Evolutionary conservation across 2,113 vertebrate genomes (phyloP), one percentile per base, ranked within the genome.

Genomic region (Sciurus niger): DNA sequence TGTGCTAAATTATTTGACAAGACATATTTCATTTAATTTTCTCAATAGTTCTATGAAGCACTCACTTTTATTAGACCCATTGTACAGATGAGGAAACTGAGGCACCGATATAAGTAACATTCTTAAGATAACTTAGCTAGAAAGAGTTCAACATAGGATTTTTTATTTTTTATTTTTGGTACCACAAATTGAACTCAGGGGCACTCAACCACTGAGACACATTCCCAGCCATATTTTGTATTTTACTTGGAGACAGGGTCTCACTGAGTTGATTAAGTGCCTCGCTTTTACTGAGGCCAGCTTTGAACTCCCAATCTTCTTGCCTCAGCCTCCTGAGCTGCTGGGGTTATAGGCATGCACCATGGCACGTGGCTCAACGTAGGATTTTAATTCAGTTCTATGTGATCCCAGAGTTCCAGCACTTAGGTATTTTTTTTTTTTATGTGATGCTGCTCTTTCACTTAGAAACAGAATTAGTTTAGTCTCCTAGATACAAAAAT

Each of bases 1-100:
- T 51, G 34, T 90, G 28, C 24, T 78, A 55, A 90, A 88, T 82
- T 87, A 76, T 79, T 84, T 87, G 53, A 46, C 11, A 79, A 78
- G 78, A 86, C 6, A 37, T 6, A 92, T 84, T n/a, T 72, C 5
- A 78, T 76, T n/a, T 55, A 17, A 82, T 89, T 77, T 22, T 43
- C 17, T 76, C 48, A 78, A 72, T 6, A 86, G 48, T 2, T 91
- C n/a, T 55, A 3, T 37, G 24, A 93, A 2, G 9, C 46, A 16
- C 2, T 88, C 70, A 53, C 8, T 87, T 76, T 87, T 67, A 12
- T 77, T 70, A 88, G 16, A 4, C 28, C 14, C 4, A 28, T 48
- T 82, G 89, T 78, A 82, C 2, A 40, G 40, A 73, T 53, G n/a
- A 93, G 53, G 60, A 96, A 85, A 22, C 17, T 14, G 37, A 63